Conservation (phyloP, 2,797 vertebrate genomes). For the Coilia nasus region DNA sequence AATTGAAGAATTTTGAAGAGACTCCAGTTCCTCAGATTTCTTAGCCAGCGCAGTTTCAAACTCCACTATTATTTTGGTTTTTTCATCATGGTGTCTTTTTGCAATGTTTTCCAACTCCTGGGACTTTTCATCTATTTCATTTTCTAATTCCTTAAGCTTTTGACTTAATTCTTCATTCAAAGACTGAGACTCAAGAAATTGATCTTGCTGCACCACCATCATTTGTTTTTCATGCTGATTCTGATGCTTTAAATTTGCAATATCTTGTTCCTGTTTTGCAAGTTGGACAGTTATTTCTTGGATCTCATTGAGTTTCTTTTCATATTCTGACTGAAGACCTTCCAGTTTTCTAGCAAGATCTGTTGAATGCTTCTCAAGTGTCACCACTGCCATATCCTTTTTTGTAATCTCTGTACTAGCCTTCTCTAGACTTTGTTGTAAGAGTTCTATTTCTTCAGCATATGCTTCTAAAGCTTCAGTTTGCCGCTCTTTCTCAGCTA, state of each 20-base stretch:
- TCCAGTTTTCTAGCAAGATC: conserved; percentile 62
- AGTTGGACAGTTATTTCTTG: conserved; percentile 58
- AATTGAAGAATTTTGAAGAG: conserved; percentile 52
- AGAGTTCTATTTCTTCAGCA: conserved; percentile 59
- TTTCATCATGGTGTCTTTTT: conserved; percentile 57
- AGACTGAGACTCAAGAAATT: conserved; percentile 53
- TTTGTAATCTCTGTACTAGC: conserved; percentile 45
- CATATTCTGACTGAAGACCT: conserved; percentile 60
- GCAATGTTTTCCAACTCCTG: conserved; percentile 55
- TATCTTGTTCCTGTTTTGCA: conserved; percentile 48
- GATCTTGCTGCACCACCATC: conserved; percentile 58
- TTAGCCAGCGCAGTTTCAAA: conserved; percentile 62
- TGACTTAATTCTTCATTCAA: conserved; percentile 57
- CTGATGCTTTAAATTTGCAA: conserved; percentile 51
- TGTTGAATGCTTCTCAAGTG: conserved; percentile 53
- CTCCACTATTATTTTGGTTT: conserved; percentile 59
- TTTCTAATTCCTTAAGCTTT: conserved; percentile 48
- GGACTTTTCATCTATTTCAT: conserved; percentile 57
- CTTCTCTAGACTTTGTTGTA: conserved; percentile 54
- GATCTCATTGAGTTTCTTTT: conserved; percentile 58
- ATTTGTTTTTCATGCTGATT: conserved; percentile 52
- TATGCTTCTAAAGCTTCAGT: conserved; percentile 49
- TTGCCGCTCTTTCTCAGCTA: conserved; percentile 62
- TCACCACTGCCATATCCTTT: conserved; percentile 62
- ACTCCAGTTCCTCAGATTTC: conserved; percentile 67